These are phyloP conservation scores for Lithophane ornitopus DNA, from an alignment of 2,888 invertebrate species.

Conservation along the genomic window DNA sequence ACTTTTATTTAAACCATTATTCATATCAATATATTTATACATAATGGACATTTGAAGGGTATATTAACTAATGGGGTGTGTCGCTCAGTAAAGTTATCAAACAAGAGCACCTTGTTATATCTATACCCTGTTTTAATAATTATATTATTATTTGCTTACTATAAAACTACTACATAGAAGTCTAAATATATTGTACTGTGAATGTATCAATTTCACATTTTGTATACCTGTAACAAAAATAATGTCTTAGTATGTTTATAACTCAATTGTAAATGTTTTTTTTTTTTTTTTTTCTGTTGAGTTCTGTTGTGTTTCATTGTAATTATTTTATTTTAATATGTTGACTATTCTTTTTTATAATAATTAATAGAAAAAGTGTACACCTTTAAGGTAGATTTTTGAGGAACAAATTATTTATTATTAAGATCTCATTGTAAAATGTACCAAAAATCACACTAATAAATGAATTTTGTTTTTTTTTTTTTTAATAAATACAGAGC, in stretches of 20 bases:
- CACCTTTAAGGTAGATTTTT: too few species aligned
- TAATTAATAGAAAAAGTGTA: too few species aligned
- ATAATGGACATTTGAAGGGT: constrained; percentile 29
- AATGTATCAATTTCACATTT: constrained; percentile 4
- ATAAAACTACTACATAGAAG: constrained; percentile 47
- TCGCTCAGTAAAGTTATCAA: constrained; percentile 48
- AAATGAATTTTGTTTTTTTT: too few species aligned
- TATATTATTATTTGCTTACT: constrained; percentile 57
- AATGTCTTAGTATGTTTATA: not conserved
- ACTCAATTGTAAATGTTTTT: too few species aligned
- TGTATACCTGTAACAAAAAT: constrained; percentile 51
- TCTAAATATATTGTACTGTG: constrained; percentile 49
- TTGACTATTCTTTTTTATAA: too few species aligned
- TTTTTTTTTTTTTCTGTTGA: too few species aligned
- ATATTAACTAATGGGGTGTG: constrained; percentile 45
- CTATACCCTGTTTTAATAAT: constrained; percentile 62
- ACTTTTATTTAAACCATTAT: not conserved
- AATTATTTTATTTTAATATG: too few species aligned
- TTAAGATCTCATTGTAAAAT: too few species aligned
- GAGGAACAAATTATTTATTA: too few species aligned
- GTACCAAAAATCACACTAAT: too few species aligned
- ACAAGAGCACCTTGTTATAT: constrained; percentile 60
- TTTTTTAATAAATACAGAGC: too few species aligned
- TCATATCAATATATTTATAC: constrained; percentile 8
- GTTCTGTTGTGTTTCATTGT: too few species aligned